Evolutionary conservation across 2,888 invertebrate genomes (phyloP).

Genomic region (Drosophila subquinaria): DNA sequence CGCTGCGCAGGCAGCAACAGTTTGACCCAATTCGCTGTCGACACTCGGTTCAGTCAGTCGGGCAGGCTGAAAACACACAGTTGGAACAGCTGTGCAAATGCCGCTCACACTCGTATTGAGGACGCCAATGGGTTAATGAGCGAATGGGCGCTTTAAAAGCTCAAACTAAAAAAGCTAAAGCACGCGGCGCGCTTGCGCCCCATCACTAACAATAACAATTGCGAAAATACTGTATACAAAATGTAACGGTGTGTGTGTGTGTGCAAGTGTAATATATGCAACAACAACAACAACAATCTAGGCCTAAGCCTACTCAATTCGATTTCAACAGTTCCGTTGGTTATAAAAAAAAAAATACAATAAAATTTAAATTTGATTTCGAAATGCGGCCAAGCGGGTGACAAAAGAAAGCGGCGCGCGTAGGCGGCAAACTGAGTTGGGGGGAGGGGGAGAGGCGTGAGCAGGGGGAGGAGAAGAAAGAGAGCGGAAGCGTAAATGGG

Average conservation of each 20-base stretch:
- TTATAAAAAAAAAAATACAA: slow-evolving; percentile 14
- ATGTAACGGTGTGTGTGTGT: slow-evolving; percentile 44
- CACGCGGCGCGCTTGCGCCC: slow-evolving; percentile 22
- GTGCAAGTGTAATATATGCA: slow-evolving; percentile 50
- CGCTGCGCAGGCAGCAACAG: slow-evolving; percentile 36
- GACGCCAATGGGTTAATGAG: slow-evolving; percentile 48
- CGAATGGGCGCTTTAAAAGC: slow-evolving; percentile 21
- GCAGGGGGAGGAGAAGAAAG: background rate
- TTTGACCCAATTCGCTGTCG: slow-evolving; percentile 73
- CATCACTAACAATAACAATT: slow-evolving; percentile 44
- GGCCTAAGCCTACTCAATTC: slow-evolving; percentile 63
- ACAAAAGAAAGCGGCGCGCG: slow-evolving; percentile 64
- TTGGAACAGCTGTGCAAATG: slow-evolving; percentile 74
- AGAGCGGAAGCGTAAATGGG: slow-evolving; percentile 55
- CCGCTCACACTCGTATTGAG: slow-evolving; percentile 35
- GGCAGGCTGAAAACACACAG: slow-evolving; percentile 11
- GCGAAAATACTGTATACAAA: slow-evolving; percentile 52
- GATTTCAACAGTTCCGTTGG: slow-evolving; percentile 53
- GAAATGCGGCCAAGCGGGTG: slow-evolving; percentile 58
- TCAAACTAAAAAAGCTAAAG: slow-evolving; percentile 12
- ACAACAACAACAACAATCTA: slow-evolving; percentile 22
- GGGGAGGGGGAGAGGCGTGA: background rate
- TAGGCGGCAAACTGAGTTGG: slow-evolving; percentile 32
- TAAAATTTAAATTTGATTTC: slow-evolving; percentile 40
- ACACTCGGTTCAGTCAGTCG: slow-evolving; percentile 33